phyloP scores from a whole-genome alignment of 2,797 vertebrate genomes.

The Cynodonichthys magdalenae region DNA sequence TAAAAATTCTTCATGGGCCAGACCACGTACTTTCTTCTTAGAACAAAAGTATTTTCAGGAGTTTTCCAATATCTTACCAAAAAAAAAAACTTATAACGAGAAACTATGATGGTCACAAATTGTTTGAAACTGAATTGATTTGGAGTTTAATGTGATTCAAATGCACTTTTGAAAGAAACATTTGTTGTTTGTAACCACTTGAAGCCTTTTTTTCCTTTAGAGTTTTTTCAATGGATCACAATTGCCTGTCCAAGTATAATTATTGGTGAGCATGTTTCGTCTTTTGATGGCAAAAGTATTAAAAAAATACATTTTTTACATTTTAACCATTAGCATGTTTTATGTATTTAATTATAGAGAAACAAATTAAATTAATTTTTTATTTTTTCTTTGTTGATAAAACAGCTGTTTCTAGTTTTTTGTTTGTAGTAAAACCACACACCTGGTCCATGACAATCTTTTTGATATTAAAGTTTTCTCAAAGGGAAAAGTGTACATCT shows the following conservation, averaged over 20 bases:
- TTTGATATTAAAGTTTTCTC: slow-evolving; percentile 17
- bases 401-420: background rate
- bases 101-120: slow-evolving; percentile 36
- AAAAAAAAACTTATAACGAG: slow-evolving; percentile 11
- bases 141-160: slow-evolving; percentile 7
- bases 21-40: background rate
- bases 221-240: slow-evolving; percentile 1
- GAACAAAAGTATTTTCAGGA: slow-evolving; percentile 1
- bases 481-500: slow-evolving; percentile 54
- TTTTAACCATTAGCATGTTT: slow-evolving; percentile 39
- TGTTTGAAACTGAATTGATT: background rate
- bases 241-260: slow-evolving; percentile 27
- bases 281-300: background rate
- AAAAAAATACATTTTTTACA: slow-evolving; percentile 8
- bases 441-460: slow-evolving; percentile 48
- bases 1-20: background rate
- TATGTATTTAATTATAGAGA: slow-evolving; percentile 1
- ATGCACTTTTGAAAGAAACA: slow-evolving; percentile 33
- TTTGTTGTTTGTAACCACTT: slow-evolving; percentile 47
- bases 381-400: background rate
- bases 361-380: background rate
- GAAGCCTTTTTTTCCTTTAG: slow-evolving; percentile 9
- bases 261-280: slow-evolving; percentile 31
- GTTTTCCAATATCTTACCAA: slow-evolving; percentile 35
- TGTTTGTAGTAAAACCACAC: slow-evolving; percentile 5